A percentile compares a stretch with the other conserved stretches of the same genome.
phyloP scores from a whole-genome alignment of 2,797 vertebrate genomes.

The Pantherophis vulpinus region DNA sequence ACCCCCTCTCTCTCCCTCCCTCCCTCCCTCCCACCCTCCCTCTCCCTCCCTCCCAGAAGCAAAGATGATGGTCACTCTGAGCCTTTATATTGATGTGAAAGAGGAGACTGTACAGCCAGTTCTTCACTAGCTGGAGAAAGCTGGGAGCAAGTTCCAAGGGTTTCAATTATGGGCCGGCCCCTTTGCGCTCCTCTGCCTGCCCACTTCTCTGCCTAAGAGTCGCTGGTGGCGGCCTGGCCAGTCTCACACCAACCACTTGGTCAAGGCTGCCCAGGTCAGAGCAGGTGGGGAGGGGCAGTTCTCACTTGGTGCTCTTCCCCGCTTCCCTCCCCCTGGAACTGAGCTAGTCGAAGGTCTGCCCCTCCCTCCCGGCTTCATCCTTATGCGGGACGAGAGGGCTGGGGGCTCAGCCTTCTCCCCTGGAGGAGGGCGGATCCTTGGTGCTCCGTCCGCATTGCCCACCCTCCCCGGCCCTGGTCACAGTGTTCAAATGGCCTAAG shows the following conservation, averaged over 20 bases:
- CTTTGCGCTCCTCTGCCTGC: not conserved
- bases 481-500: not conserved
- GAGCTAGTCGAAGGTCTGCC: not conserved
- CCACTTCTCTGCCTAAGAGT: not conserved
- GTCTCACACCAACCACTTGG: not conserved
- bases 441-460: not conserved
- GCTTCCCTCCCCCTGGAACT: not conserved
- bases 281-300: not conserved
- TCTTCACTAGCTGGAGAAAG: not conserved
- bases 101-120: not conserved
- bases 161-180: not conserved
- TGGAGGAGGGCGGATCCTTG: not conserved
- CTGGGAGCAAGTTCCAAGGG: not conserved
- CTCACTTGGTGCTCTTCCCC: not conserved
- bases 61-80: not conserved
- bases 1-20: fast-evolving
- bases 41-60: too few species aligned
- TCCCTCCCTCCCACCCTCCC: too few species aligned
- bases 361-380: not conserved
- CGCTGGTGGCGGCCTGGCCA: not conserved
- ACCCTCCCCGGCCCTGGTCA: not conserved
- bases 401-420: not conserved
- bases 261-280: not conserved
- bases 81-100: not conserved
- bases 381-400: not conserved